phyloP scores from a whole-genome alignment of 1,140 invertebrate genomes.

The Adelges cooleyi region DNA sequence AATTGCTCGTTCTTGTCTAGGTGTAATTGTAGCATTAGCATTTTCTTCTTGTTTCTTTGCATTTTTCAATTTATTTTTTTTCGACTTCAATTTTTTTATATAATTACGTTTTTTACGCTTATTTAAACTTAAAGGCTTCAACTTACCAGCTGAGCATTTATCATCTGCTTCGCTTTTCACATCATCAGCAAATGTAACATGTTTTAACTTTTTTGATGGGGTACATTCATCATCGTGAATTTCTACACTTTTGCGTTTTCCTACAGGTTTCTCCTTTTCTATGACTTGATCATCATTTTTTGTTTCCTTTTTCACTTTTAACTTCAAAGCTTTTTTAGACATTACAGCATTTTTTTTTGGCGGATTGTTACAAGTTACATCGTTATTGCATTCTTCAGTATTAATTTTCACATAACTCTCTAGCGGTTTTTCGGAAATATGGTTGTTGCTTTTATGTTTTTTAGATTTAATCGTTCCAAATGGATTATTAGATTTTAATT shows the following conservation, averaged over 20 bases:
- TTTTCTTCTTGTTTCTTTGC: slow-evolving; percentile 5
- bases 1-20: slow-evolving; percentile 6
- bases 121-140: slow-evolving; percentile 11
- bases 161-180: not conserved
- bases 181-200: not conserved
- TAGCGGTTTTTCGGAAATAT: not conserved
- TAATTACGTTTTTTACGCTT: slow-evolving; percentile 9
- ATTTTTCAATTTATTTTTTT: slow-evolving; percentile 22
- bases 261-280: not conserved
- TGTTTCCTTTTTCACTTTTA: not conserved
- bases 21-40: not conserved
- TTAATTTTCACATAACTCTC: slow-evolving; percentile 1
- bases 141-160: not conserved
- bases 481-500: slow-evolving; percentile 9
- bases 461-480: not conserved
- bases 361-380: not conserved
- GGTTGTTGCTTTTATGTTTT: not conserved
- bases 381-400: not conserved
- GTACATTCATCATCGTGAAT: not conserved
- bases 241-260: not conserved
- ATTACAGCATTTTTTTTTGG: not conserved
- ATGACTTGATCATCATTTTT: not conserved
- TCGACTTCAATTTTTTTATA: slow-evolving; percentile 11
- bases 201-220: not conserved
- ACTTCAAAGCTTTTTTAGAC: not conserved